Evolutionary conservation across 2,113 vertebrate genomes (phyloP).

Genomic region (Tenrec ecaudatus): DNA sequence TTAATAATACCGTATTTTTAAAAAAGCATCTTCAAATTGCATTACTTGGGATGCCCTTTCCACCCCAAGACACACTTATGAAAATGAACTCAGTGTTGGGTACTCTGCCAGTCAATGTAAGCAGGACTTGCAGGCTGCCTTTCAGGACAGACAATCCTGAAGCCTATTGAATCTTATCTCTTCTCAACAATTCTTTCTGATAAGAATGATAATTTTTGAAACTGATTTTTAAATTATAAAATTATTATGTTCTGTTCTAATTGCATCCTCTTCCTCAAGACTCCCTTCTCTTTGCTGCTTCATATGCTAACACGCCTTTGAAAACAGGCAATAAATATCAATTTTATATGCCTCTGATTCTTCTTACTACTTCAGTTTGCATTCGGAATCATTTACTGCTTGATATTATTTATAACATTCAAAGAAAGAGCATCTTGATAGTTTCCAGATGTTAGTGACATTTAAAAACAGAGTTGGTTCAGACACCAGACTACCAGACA

Average conservation of each 20-base stretch:
- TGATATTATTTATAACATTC: slow-evolving; percentile 62
- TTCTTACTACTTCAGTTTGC: slow-evolving; percentile 28
- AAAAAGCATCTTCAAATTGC: background rate
- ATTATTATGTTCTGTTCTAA: slow-evolving; percentile 3
- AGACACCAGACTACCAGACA: background rate
- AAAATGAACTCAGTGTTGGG: background rate
- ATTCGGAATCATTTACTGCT: slow-evolving; percentile 52
- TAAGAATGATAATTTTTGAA: background rate
- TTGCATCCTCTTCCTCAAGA: slow-evolving; percentile 38
- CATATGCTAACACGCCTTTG: slow-evolving; percentile 3
- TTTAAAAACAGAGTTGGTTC: slow-evolving; percentile 45
- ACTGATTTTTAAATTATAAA: too few relatives aligned
- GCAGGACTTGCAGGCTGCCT: background rate
- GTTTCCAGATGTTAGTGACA: slow-evolving; percentile 59
- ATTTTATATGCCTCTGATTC: slow-evolving; percentile 44
- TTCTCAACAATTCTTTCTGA: slow-evolving; percentile 11
- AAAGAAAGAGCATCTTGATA: slow-evolving; percentile 2
- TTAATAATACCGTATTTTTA: background rate
- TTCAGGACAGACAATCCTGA: slow-evolving; percentile 7
- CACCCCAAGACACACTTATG: background rate
- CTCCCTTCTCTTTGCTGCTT: background rate
- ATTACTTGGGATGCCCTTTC: background rate
- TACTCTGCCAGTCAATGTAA: slow-evolving; percentile 15
- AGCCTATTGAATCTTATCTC: slow-evolving; percentile 7
- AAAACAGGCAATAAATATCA: slow-evolving; percentile 57